phyloP scores from a whole-genome alignment of 2,797 vertebrate species.

The Fistularia tabacaria region DNA sequence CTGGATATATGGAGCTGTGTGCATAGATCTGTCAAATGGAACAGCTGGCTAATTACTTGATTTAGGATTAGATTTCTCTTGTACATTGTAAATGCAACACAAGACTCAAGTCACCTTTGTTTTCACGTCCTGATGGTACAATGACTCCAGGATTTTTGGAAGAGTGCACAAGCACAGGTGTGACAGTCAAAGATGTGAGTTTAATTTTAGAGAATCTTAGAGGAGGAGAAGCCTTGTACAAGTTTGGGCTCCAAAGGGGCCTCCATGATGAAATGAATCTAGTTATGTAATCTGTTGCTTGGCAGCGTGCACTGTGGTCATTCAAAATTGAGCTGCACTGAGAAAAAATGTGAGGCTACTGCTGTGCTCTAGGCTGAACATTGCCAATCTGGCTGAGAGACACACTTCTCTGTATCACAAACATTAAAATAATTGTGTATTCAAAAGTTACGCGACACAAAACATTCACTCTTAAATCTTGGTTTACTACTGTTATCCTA shows the following conservation, averaged over 20 bases:
- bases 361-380: not conserved
- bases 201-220: not conserved
- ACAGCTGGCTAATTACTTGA: no score
- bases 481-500: no score
- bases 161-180: conserved; percentile 10
- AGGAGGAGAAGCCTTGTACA: conserved; percentile 1
- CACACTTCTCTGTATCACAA: conserved; percentile 5
- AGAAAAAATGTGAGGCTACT: conserved; percentile 6
- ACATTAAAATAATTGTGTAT: conserved; percentile 5
- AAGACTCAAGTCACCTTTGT: not conserved
- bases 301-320: conserved; percentile 15
- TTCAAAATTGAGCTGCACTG: conserved; percentile 19
- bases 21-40: no score
- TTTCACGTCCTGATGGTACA: conserved; percentile 3
- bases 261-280: conserved; percentile 36
- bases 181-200: conserved; percentile 17
- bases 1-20: no score
- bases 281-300: conserved; percentile 36
- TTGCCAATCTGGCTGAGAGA: not conserved
- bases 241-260: conserved; percentile 12
- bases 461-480: no score
- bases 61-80: no score
- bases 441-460: no score
- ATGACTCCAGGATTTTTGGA: conserved; percentile 19
- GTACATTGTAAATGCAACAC: conserved; percentile 22